Base-by-base conservation (phyloP, 2,797 vertebrate species). In the Scleropages formosus region DNA sequence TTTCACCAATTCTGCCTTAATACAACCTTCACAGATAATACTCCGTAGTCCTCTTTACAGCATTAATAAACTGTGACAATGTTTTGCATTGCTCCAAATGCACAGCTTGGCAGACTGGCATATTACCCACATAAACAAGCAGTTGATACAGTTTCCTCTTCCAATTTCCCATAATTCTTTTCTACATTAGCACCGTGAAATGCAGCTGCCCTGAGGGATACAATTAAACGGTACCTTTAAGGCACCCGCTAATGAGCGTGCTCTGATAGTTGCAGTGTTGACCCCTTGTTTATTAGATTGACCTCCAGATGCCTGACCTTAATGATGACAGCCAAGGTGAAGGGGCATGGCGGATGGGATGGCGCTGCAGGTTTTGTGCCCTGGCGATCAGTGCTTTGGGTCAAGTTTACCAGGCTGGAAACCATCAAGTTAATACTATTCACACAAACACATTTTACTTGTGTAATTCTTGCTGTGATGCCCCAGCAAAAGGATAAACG, bases 211-310 rank as follows among this genome's bases (percentile, higher is more conserved):
- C 80, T 77, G 81, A 81, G 85, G 91, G 87, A 90, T 85, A 87
- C 78, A 88, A 87, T 88, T 87, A 92, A 86, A 87, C 88, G 82
- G 84, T 74, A 85, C 84, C 81, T 88, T 89, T 89, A 89, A 89
- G 87, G 81, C 84, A 87, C 82, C 82, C 83, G 88, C 82, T 79
- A 84, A 83, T 79, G 86, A 88, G 87, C 87, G 91, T 88, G 89
- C 89, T 91, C 88, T 60, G 86, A 91, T 89, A 90, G 39, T 87
- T 86, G 79, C 83, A 84, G 83, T 49, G 39, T 85, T 91, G 91
- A 93, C 91, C 92, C 89, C 82, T 78, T 92, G 91, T 93, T 94
- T 93, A 95, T 93, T 93, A 94, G 86, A 86, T 84, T 91, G 91
- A 94, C 90, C 91, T 88, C 89, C 84, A 89, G 82, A 85, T 89